phyloP scores from a whole-genome alignment of 1,140 invertebrate genomes.

The Orussus abietinus region DNA sequence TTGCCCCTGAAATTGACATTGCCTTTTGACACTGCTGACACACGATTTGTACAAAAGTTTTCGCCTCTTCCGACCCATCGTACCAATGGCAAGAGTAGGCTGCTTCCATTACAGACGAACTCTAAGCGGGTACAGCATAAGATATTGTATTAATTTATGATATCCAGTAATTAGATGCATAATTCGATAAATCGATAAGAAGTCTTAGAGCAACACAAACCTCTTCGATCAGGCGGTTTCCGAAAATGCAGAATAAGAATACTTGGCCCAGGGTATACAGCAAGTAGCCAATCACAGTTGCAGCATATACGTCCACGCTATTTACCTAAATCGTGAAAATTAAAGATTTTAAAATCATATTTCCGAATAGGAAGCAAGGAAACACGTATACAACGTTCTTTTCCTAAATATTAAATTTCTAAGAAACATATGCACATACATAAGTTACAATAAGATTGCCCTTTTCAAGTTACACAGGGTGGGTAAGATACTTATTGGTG shows the following conservation, averaged over 20 bases:
- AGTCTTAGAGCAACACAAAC: constrained; percentile 40
- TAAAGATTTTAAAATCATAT: no score
- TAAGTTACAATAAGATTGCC: no score
- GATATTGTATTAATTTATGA: constrained; percentile 7
- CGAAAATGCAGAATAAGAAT: constrained; percentile 81
- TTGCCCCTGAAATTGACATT: constrained; percentile 80
- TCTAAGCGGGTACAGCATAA: constrained; percentile 55
- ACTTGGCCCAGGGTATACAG: constrained; percentile 76
- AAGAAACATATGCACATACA: no score
- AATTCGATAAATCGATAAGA: not conserved
- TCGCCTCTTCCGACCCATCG: constrained; percentile 81
- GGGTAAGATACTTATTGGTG: no score
- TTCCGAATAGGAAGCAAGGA: no score
- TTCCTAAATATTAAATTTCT: no score
- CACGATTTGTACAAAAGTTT: constrained; percentile 85
- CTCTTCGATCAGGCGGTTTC: constrained; percentile 80
- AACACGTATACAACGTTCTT: no score
- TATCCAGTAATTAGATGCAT: constrained; percentile 12
- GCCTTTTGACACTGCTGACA: constrained; percentile 85
- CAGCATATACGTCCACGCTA: constrained; percentile 69
- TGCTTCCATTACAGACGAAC: constrained; percentile 83
- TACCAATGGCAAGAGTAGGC: constrained; percentile 86
- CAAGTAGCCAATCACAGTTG: constrained; percentile 72
- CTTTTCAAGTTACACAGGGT: no score
- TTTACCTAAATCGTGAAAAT: no score